Evolutionary conservation across 2,888 invertebrate species (phyloP).

Genomic region (Pammene aurita): DNA sequence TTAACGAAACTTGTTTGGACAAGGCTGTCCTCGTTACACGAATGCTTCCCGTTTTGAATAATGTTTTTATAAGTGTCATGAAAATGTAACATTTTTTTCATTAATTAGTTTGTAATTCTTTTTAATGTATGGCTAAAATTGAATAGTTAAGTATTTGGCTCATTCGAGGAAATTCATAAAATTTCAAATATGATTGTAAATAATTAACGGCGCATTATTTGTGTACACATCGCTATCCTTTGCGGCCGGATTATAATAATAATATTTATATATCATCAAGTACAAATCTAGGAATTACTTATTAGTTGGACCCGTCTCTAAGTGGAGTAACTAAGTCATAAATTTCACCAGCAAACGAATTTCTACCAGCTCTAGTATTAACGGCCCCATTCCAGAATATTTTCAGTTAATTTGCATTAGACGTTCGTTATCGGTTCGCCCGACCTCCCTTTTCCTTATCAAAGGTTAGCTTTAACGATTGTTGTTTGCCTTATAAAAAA

Average conservation of each 20-base stretch:
- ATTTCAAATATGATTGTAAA: constrained; percentile 60
- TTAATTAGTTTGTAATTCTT: constrained; percentile 74
- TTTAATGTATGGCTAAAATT: constrained; percentile 69
- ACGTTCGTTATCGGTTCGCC: constrained; percentile 66
- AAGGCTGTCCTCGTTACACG: constrained; percentile 66
- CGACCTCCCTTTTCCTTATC: constrained; percentile 62
- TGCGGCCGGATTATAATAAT: constrained; percentile 66
- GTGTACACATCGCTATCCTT: constrained; percentile 60
- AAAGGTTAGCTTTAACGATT: constrained; percentile 82
- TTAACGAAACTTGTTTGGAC: constrained; percentile 51
- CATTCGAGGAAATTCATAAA: constrained; percentile 47
- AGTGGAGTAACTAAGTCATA: constrained; percentile 60
- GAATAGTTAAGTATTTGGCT: constrained; percentile 63
- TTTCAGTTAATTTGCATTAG: constrained; percentile 30
- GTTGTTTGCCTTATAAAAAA: constrained; percentile 83
- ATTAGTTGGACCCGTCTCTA: constrained; percentile 54
- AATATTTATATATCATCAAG: constrained; percentile 70
- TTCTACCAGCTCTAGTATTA: constrained; percentile 63
- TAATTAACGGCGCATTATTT: constrained; percentile 49
- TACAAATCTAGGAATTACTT: constrained; percentile 76
- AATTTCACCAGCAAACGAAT: constrained; percentile 54
- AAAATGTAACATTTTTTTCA: constrained; percentile 67
- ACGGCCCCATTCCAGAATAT: constrained; percentile 64
- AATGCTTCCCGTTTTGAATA: constrained; percentile 71
- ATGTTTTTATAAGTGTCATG: constrained; percentile 68